Evolutionary conservation across 2,888 invertebrate genomes (phyloP), one percentile per base, ranked within the genome.

Genomic region (Dorcus parallelipipedus): DNA sequence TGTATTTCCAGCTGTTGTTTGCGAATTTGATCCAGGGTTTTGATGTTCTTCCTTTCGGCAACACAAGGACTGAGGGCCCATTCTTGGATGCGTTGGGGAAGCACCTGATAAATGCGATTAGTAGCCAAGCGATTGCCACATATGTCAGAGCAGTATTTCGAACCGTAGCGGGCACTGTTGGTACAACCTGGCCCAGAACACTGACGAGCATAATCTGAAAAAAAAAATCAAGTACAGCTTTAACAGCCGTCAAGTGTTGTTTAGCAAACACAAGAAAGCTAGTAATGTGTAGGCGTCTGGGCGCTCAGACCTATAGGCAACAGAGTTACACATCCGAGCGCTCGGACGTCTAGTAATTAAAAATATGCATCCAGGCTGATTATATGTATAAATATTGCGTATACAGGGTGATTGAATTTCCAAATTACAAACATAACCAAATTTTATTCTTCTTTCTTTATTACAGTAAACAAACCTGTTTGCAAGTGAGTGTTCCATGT

Each of bases 151-250:
- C 98, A 98, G 74, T 97, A 98, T 79, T 97, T 97, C 59, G 95
- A 95, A 0, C 84, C 81, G 62, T 77, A 84, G 9, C 89, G 82
- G 0, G 97, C 92, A 41, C 88, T 86, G 58, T 87, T 85, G 0
- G 84, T 83, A 76, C 99, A 99, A 54, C 87, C 86, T 0, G 96
- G 97, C 0, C 97, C 97, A 73, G 90, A 91, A 76, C 98, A 99
- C 71, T 98, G 97, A 1, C 90, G 79, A 0, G 89, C 82, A 40
- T 83, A 84, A 9, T 82, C 78, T 56, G 38, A 0, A 10, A 42
- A 40, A 40, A 33, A 42, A 40, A 14, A 33, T 26, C 17, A 47
- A 38, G 2, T 5, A 1, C 20, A 48, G 8, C 5, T 5, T 17
- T 9, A 6, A 42, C 9, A 42, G 6, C 26, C 3, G 26, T 6